Evolutionary conservation across 1,140 invertebrate species (phyloP), one percentile per base, ranked within the genome.

Genomic region (Drosophila parvula): DNA sequence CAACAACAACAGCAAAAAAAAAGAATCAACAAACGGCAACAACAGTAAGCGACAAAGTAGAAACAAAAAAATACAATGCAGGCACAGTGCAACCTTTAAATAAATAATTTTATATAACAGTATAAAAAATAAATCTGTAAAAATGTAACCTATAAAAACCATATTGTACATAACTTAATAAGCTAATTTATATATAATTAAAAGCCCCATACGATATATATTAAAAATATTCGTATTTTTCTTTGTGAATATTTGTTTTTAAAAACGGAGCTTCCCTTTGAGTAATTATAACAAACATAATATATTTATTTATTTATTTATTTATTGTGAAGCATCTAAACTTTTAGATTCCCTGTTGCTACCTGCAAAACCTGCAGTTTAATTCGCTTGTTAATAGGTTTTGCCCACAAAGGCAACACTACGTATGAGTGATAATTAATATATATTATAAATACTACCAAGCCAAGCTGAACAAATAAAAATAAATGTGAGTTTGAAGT

Each of bases 41-140:
- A 82, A 82, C 74, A 75, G 78, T 44, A 77, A 68, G 81, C 83
- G 76, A 86, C 83, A 86, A 88, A 88, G 83, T 88, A 83, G 78
- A 88, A 78, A 82, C 59, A 76, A 82, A 84, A 14, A 9, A 88
- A 70, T 55, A 76, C 71, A 65, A 76, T 55, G 41, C 55, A 34
- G 28, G 28, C 61, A 69, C 65, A 67, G 65, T 45, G 27, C 32
- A 43, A 16, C 40, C 14, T 45, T 16, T 9, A 9, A 28, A 53
- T n/a, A 36, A 32, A 44, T 16, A 22, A 38, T n/a, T 30, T 51
- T 22, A 16, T 16, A 28, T 16, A 40, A 7, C 0, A 0, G 32
- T 28, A 12, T 28, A 14, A 11, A 3, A 22, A 55, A 34, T n/a
- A 3, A 14, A 22, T 22, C 22, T 22, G 22, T 22, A 1, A 22